A percentile compares a stretch with the other conserved stretches of the same genome.
Evolutionary conservation across 2,113 vertebrate genomes (phyloP).

Genomic region (Lepidothrix coronata): DNA sequence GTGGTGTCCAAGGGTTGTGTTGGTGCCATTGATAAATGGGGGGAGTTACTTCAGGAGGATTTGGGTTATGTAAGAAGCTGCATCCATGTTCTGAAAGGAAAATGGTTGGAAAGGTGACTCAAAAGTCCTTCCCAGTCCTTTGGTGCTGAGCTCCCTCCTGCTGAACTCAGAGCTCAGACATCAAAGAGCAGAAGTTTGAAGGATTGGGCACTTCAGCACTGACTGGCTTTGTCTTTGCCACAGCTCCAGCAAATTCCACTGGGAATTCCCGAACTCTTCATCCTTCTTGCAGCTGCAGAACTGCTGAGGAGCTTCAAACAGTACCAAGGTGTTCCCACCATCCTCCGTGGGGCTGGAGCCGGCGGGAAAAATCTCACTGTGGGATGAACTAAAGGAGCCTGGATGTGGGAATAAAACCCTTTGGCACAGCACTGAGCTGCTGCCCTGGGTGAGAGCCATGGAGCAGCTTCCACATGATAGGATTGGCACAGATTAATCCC

Average conservation of each 20-base stretch:
- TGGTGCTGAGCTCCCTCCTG: background rate
- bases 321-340: background rate
- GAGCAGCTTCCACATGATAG: background rate
- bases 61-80: background rate
- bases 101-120: background rate
- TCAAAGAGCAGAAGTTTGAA: background rate
- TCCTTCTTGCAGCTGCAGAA: background rate
- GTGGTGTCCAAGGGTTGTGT: background rate
- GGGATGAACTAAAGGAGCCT: background rate
- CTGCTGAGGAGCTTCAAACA: background rate
- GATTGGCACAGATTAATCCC: background rate
- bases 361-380: background rate
- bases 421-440: background rate
- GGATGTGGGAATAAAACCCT: background rate
- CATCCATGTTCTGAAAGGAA: background rate
- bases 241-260: background rate
- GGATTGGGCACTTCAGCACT: background rate
- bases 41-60: background rate
- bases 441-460: background rate
- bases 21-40: background rate
- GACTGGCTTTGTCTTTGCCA: background rate
- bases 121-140: background rate
- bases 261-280: background rate
- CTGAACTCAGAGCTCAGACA: background rate
- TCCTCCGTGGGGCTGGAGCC: background rate